Evolutionary conservation across 2,797 vertebrate genomes (phyloP).

Genomic region (Cirrhinus molitorella): DNA sequence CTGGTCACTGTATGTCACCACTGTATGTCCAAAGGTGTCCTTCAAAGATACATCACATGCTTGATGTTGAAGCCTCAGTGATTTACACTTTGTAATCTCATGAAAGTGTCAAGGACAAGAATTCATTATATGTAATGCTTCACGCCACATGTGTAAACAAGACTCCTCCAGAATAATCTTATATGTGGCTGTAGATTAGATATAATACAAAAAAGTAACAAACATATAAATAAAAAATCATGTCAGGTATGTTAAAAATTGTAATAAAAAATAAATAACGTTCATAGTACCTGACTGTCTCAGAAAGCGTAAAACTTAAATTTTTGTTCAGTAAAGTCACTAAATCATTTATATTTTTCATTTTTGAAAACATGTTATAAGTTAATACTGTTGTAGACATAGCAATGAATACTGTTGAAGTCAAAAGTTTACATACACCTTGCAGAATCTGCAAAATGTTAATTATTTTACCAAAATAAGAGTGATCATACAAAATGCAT

Average conservation of each 20-base stretch:
- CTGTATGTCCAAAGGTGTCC: background rate
- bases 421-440: too few relatives aligned
- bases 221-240: background rate
- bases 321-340: background rate
- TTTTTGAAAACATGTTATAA: background rate
- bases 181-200: background rate
- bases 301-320: background rate
- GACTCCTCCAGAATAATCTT: background rate
- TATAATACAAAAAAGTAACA: background rate
- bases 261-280: background rate
- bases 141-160: background rate
- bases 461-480: too few relatives aligned
- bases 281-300: background rate
- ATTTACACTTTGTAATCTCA: conserved; percentile 1
- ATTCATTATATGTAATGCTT: background rate
- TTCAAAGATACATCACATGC: background rate
- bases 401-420: too few relatives aligned
- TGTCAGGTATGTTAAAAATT: background rate
- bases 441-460: too few relatives aligned
- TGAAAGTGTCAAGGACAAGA: background rate
- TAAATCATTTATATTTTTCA: background rate
- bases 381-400: background rate
- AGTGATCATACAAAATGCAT: too few relatives aligned
- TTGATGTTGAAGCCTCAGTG: background rate
- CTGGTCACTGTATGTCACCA: conserved; percentile 17